A percentile compares a stretch with the other conserved stretches of the same genome.
Conservation (phyloP, 2,113 vertebrate genomes). For the Protomyctophum bolini region DNA sequence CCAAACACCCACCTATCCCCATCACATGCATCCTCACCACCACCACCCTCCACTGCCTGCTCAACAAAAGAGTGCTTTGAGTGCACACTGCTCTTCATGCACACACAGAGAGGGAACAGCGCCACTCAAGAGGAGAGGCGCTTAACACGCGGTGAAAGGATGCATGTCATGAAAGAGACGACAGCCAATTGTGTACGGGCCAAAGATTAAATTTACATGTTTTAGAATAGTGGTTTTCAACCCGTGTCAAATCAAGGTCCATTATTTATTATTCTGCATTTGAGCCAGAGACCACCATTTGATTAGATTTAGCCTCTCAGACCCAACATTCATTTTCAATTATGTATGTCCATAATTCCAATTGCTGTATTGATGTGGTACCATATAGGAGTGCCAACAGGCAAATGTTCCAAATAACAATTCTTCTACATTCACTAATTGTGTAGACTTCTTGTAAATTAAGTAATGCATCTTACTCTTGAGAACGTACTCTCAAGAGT, state of each 20-base stretch:
- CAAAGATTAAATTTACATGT: background rate
- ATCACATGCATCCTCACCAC: constrained; percentile 61
- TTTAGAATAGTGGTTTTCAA: no score
- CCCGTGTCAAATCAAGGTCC: constrained; percentile 10
- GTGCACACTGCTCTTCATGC: constrained; percentile 68
- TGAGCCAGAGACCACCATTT: no score
- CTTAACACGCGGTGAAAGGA: constrained; percentile 29
- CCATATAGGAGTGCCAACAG: no score
- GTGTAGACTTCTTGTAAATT: no score
- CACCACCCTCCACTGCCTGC: constrained; percentile 57
- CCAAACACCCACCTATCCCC: constrained; percentile 55
- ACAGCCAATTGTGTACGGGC: constrained; percentile 3
- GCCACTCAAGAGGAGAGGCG: constrained; percentile 40
- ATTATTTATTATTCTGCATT: background rate
- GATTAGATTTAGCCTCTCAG: no score
- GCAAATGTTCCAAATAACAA: no score
- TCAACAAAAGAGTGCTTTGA: constrained; percentile 75
- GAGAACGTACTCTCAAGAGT: no score
- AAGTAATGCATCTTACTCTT: no score
- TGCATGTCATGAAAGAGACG: constrained; percentile 36
- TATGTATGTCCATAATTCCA: no score
- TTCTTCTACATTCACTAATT: no score
- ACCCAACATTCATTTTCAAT: no score
- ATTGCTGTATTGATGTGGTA: no score
- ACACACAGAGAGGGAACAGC: constrained; percentile 42